phyloP scores from a whole-genome alignment of 1,140 invertebrate genomes.

The Lordiphosa mommai region DNA sequence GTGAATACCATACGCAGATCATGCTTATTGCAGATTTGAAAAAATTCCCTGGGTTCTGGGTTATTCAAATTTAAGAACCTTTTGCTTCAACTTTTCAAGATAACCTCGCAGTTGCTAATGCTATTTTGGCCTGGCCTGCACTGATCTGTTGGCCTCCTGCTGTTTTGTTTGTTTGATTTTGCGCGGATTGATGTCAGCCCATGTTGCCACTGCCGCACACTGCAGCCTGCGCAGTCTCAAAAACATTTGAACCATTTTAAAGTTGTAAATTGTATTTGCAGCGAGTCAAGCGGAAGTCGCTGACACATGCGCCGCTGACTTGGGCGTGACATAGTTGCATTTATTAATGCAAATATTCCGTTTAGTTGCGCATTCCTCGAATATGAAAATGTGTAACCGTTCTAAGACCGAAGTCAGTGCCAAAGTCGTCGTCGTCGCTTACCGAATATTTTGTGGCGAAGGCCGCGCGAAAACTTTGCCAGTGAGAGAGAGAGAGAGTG shows the following conservation, averaged over 20 bases:
- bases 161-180: constrained; percentile 58
- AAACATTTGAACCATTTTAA: constrained; percentile 64
- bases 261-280: constrained; percentile 24
- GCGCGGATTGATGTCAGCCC: constrained; percentile 46
- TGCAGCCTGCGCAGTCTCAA: constrained; percentile 18
- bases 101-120: neutral
- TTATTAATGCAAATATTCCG: constrained; percentile 73
- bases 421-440: constrained; percentile 16
- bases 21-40: too few relatives aligned
- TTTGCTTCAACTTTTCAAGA: neutral
- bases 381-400: constrained; percentile 66
- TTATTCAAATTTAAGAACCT: too few relatives aligned
- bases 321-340: constrained; percentile 73
- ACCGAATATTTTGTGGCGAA: constrained; percentile 37
- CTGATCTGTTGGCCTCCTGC: constrained; percentile 43
- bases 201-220: constrained; percentile 22
- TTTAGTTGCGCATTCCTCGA: constrained; percentile 50
- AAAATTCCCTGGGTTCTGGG: too few relatives aligned
- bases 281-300: constrained; percentile 37
- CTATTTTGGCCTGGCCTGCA: constrained; percentile 11
- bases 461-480: constrained; percentile 10
- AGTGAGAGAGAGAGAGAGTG: constrained; percentile 10
- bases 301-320: constrained; percentile 49
- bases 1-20: too few relatives aligned
- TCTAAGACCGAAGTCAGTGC: constrained; percentile 27